Base-by-base conservation (phyloP, 1,140 invertebrate genomes). In the Philopotamus ludificatus region DNA sequence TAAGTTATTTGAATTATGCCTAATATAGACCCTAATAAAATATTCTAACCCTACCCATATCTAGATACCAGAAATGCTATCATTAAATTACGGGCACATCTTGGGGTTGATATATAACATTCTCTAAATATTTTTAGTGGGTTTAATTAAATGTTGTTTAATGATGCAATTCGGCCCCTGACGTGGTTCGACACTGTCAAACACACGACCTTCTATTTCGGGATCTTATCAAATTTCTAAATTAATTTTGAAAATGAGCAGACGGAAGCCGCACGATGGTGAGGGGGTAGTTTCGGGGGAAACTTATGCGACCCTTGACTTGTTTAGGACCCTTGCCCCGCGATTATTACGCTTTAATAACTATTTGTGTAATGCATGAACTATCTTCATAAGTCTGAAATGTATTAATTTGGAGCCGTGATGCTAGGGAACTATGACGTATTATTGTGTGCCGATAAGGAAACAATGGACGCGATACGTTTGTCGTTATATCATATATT, bases 311-410 rank as follows among this genome's bases (percentile, higher is more conserved):
- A 34, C 28, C 28, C 28, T n/a, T n/a, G 28, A 57, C 18, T 41
- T 3, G 47, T 49, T 34, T 4, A 12, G 28, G 22, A 1, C 34
- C 22, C 20, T 57, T 41, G n/a, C 28, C 20, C 53, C 15, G 21
- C 34, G 28, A 42, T 57, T 57, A 57, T 57, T 41, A 42, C 54
- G 21, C 54, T 28, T 57, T 22, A 39, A 57, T 57, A 57, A 57
- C 54, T 42, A 42, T 42, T 57, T 57, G 54, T 26, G 9, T 57
- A 57, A 57, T 57, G 54, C 54, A 57, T 12, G 54, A 57, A 42
- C 39, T 34, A 34, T 34, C 28, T 34, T 34, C 28, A 34, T 34
- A 34, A 34, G 28, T 34, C 28, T 34, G 4, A 34, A 34, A 34
- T 34, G 28, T 34, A 34, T 34, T 34, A 34, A 34, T 34, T 34